phyloP scores from a whole-genome alignment of 2,888 invertebrate genomes.

The Heliconius sara region DNA sequence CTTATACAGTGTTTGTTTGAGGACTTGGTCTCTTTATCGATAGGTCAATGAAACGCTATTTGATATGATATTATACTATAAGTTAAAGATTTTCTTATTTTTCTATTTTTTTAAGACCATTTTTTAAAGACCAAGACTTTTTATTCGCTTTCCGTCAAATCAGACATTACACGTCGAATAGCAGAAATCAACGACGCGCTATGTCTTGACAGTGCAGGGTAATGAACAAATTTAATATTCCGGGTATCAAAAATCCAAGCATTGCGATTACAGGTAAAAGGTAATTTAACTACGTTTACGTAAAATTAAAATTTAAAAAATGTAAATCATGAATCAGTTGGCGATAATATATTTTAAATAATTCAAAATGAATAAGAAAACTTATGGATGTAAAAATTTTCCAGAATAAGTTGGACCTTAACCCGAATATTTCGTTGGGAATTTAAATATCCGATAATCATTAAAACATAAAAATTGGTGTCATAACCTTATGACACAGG shows the following conservation, averaged over 20 bases:
- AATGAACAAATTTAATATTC: too few species aligned
- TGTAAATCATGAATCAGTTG: neutral
- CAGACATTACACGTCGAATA: too few species aligned
- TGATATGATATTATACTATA: neutral
- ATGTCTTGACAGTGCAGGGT: too few species aligned
- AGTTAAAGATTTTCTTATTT: too few species aligned
- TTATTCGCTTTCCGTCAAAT: too few species aligned
- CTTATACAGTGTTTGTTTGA: constrained; percentile 13
- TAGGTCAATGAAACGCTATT: constrained; percentile 35
- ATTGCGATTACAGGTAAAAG: too few species aligned
- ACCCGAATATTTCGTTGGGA: constrained; percentile 8
- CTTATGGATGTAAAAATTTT: neutral
- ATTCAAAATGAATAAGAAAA: constrained; percentile 7
- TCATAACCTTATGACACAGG: constrained; percentile 16
- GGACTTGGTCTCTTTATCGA: constrained; percentile 31
- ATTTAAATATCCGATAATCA: constrained; percentile 5
- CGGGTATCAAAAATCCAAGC: too few species aligned
- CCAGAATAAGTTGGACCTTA: neutral
- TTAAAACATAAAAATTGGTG: constrained; percentile 1
- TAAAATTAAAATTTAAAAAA: too few species aligned
- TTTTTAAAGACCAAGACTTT: too few species aligned
- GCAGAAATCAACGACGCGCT: too few species aligned
- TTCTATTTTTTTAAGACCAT: too few species aligned
- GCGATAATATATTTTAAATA: neutral
- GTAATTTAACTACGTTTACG: too few species aligned